A percentile compares a stretch with the other conserved stretches of the same genome.
Conservation (phyloP, 1,140 invertebrate genomes). For the Venustaconcha ellipsiformis region DNA sequence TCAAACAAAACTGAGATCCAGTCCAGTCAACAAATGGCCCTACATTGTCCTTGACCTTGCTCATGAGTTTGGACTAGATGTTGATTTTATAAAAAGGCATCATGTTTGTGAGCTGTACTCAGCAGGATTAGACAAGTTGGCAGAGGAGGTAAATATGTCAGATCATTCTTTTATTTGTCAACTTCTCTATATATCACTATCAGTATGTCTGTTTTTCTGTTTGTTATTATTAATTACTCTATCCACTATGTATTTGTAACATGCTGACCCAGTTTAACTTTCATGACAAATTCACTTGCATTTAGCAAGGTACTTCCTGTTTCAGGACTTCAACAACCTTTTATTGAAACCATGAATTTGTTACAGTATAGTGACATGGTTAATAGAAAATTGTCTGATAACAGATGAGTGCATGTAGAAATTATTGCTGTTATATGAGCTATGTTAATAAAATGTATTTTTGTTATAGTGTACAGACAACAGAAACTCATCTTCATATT, state of each 20-base stretch:
- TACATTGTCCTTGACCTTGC: conserved; percentile 76
- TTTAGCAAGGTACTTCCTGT: too few relatives aligned
- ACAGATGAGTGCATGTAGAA: too few relatives aligned
- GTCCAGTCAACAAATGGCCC: conserved; percentile 43
- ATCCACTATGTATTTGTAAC: not conserved
- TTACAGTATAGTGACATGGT: too few relatives aligned
- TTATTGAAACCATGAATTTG: too few relatives aligned
- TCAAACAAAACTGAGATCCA: conserved; percentile 11
- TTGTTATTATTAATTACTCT: too few relatives aligned
- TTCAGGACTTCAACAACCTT: too few relatives aligned
- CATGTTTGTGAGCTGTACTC: conserved; percentile 83
- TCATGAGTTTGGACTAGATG: conserved; percentile 83
- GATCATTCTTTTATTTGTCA: not conserved
- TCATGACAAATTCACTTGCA: not conserved
- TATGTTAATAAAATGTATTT: too few relatives aligned
- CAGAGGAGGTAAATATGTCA: conserved; percentile 76
- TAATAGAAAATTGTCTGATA: too few relatives aligned
- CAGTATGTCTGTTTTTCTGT: too few relatives aligned
- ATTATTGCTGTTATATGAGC: too few relatives aligned
- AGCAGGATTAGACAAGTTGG: conserved; percentile 82
- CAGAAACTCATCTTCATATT: too few relatives aligned
- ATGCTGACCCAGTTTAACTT: not conserved
- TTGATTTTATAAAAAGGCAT: conserved; percentile 81
- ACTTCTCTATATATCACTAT: not conserved
- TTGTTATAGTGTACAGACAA: too few relatives aligned